Evolutionary conservation across 2,113 vertebrate species (phyloP).

Genomic region (Poicephalus gulielmi): DNA sequence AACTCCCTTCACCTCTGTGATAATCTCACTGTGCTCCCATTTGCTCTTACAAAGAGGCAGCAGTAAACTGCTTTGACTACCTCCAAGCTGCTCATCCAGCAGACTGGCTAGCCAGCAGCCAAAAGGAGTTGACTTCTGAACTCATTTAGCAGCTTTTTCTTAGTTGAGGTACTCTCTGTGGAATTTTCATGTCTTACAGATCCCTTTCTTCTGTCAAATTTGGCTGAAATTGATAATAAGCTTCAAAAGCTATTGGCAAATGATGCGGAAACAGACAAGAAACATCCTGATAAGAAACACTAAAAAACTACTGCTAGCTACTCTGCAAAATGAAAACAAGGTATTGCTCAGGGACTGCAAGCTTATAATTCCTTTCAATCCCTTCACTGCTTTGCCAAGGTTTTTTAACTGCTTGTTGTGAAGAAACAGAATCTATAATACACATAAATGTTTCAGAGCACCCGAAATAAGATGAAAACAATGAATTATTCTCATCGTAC

Average conservation of each 20-base stretch:
- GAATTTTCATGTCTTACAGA: not conserved
- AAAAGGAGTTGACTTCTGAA: not conserved
- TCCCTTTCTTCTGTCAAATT: not conserved
- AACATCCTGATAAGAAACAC: not conserved
- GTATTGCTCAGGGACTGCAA: conserved; percentile 79
- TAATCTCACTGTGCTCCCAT: not conserved
- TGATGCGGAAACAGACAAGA: not conserved
- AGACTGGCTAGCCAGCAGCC: not conserved
- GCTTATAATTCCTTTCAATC: conserved; percentile 74
- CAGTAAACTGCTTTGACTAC: not conserved
- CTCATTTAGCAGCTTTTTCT: not conserved
- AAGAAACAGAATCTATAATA: conserved; percentile 72
- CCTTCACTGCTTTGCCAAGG: conserved; percentile 71
- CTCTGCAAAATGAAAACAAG: not conserved
- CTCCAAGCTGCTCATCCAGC: not conserved
- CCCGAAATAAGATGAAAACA: conserved; percentile 57
- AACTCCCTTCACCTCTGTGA: not conserved
- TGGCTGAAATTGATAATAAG: not conserved
- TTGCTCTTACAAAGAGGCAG: not conserved
- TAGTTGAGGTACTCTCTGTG: not conserved
- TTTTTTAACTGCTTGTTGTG: conserved; percentile 77
- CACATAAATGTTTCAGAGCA: conserved; percentile 64
- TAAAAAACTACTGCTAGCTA: not conserved
- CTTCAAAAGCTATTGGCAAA: not conserved
- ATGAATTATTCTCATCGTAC: not conserved